Evolutionary conservation across 1,140 invertebrate genomes (phyloP).

Genomic region (Drosophila suzukii): DNA sequence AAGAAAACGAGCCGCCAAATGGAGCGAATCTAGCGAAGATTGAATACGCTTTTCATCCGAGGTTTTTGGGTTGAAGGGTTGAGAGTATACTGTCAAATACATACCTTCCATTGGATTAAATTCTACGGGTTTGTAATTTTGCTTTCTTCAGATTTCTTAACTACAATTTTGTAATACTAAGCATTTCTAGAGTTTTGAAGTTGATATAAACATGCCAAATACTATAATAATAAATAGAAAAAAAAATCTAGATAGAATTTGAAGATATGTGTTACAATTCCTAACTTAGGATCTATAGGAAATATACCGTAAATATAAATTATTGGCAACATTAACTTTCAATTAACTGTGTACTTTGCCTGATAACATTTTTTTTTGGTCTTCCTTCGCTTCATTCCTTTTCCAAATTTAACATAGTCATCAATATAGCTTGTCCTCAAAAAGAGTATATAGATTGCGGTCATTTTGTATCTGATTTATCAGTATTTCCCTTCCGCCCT

Average conservation of each 20-base stretch:
- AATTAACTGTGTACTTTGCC: no score
- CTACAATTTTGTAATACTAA: no score
- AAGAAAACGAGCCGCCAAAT: slow-evolving; percentile 37
- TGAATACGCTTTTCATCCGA: slow-evolving; percentile 37
- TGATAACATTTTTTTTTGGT: background rate
- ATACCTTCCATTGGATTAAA: background rate
- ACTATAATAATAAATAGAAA: background rate
- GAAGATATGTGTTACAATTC: no score
- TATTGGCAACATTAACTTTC: no score
- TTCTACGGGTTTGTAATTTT: background rate
- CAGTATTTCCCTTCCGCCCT: background rate
- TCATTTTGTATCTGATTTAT: slow-evolving; percentile 30
- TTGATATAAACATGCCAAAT: background rate
- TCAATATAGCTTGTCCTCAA: background rate
- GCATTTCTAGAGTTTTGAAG: background rate
- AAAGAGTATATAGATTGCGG: slow-evolving; percentile 31
- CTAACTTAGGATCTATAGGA: no score
- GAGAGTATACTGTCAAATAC: background rate
- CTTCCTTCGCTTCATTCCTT: background rate
- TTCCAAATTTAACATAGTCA: background rate
- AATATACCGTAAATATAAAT: no score
- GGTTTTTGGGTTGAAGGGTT: slow-evolving; percentile 1
- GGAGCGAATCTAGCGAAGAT: slow-evolving; percentile 35
- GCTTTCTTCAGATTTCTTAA: background rate
- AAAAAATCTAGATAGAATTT: background rate